phyloP scores from a whole-genome alignment of 2,797 vertebrate genomes.

The Schizopygopsis malacanthus region DNA sequence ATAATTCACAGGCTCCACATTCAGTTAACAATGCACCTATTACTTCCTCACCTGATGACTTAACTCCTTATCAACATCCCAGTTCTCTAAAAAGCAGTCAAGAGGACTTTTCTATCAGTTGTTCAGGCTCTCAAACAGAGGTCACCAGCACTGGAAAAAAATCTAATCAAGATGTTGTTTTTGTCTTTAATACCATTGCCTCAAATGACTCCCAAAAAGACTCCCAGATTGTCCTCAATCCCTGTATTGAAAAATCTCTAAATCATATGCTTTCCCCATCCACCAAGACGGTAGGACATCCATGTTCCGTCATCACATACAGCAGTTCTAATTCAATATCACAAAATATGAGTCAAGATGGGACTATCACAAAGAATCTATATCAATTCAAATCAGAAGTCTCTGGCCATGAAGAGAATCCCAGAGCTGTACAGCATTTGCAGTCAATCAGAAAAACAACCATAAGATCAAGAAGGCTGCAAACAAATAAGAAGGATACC shows the following conservation, averaged over 20 bases:
- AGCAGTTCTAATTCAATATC: conserved; percentile 64
- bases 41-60: conserved; percentile 72
- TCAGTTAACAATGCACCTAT: conserved; percentile 67
- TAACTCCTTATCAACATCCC: conserved; percentile 76
- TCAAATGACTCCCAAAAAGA: conserved; percentile 63
- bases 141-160: conserved; percentile 74
- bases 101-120: conserved; percentile 35
- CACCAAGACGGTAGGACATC: conserved; percentile 74
- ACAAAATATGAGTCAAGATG: conserved; percentile 41
- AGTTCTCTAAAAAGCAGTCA: conserved; percentile 43
- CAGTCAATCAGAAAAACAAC: conserved; percentile 71
- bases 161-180: conserved; percentile 74
- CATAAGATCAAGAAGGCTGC: conserved; percentile 76
- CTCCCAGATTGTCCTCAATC: conserved; percentile 69
- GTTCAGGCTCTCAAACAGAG: conserved; percentile 56
- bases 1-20: conserved; percentile 72
- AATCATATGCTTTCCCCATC: conserved; percentile 71
- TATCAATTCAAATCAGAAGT: conserved; percentile 74
- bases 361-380: conserved; percentile 64
- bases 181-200: conserved; percentile 66
- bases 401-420: conserved; percentile 75
- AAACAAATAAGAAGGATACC: conserved; percentile 80
- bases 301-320: conserved; percentile 69
- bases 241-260: conserved; percentile 73
- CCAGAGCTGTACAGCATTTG: conserved; percentile 71